Base-by-base conservation (phyloP, 2,797 vertebrate genomes). In the Enteromius paludinosus region DNA sequence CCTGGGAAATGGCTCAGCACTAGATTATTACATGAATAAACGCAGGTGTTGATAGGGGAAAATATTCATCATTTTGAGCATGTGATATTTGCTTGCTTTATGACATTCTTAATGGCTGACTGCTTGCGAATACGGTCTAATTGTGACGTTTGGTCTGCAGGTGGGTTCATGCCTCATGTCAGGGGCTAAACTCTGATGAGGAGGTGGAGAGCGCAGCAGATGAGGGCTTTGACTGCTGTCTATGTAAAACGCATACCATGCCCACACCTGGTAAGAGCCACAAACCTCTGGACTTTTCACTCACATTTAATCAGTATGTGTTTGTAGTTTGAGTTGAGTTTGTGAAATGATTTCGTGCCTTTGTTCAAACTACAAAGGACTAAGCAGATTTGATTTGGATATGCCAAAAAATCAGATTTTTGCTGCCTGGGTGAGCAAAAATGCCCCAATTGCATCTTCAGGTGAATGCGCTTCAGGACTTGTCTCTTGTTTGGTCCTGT, bases 81-180 rank as follows among this genome's bases (percentile, higher is more conserved):
- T 71, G 17, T 81, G 3, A 81, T 73, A 64, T 64, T 49, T 49
- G 12, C 17, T n/a, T 79, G 0, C 38, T 59, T 61, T 64, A 41
- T 72, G 41, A 23, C 3, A 5, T 28, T 49, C 8, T 41, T 18
- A 28, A 59, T 68, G 25, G 23, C 25, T 82, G 23, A 59, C 18
- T 43, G 52, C 9, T 30, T 73, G 43, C 64, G 54, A 47, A 41
- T 72, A 25, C 20, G 9, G n/a, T 47, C 43, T 71, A 38, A 56
- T 35, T 1, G 4, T 73, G 47, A 78, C 54, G 68, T 49, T 17
- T 52, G 78, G 88, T 68, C 83, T 93, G 52, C 91, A 99, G 98
- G 92, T 99, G 98, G 98, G 95, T 98, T 89, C 98, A 99, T 77
- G 96, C 97, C 20, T 84, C 92, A 65, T 99, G 98, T 91, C 96